phyloP scores from a whole-genome alignment of 64 coral and sea anemone genomes.

The Hydrozoanthus tunicans region DNA sequence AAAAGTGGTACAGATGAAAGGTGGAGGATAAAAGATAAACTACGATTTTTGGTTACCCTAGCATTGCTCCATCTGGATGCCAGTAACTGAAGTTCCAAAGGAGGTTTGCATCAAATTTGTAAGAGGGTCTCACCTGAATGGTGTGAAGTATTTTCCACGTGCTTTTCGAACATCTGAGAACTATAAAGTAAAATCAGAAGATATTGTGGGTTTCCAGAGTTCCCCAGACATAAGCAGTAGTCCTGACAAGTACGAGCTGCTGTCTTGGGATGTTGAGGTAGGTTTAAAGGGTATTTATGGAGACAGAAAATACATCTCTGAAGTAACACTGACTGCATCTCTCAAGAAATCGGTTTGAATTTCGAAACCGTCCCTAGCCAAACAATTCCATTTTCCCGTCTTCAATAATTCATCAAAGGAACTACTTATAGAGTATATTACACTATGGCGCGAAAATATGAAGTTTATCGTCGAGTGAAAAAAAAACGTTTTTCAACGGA shows the following conservation, averaged over 20 bases:
- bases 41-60: conserved; percentile 6
- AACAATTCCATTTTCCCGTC: too few relatives aligned
- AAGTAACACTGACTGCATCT: too few relatives aligned
- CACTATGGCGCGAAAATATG: too few relatives aligned
- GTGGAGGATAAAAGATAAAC: neutral
- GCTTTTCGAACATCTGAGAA: conserved; percentile 68
- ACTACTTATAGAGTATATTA: too few relatives aligned
- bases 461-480: too few relatives aligned
- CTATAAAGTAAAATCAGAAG: conserved; percentile 19
- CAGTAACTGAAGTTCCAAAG: conserved; percentile 65
- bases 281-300: too few relatives aligned
- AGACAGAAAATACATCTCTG: too few relatives aligned
- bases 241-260: conserved; percentile 57
- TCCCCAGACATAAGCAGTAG: conserved; percentile 52
- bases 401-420: too few relatives aligned
- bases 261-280: conserved; percentile 93
- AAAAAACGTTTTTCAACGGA: too few relatives aligned
- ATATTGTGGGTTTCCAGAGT: neutral
- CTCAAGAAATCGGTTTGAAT: too few relatives aligned
- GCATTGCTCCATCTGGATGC: conserved; percentile 90
- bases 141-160: conserved; percentile 75
- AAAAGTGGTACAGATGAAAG: too few relatives aligned
- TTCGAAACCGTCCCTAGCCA: too few relatives aligned
- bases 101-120: conserved; percentile 69
- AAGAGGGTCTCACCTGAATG: conserved; percentile 76